Conservation (phyloP, 1,140 invertebrate species). For the Phortica variegata region DNA sequence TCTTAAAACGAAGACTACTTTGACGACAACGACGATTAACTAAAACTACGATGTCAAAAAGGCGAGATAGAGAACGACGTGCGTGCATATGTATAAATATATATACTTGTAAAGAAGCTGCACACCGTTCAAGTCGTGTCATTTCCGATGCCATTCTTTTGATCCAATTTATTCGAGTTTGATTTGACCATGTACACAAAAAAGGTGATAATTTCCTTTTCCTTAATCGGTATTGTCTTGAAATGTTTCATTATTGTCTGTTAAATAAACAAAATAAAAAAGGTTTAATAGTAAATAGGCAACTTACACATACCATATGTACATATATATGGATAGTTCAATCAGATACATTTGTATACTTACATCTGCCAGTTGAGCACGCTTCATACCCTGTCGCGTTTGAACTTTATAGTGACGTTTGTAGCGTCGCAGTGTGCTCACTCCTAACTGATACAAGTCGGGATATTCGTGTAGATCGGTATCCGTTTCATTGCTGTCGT, state of each 20-base stretch:
- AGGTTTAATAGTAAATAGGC: not conserved
- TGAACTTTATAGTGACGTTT: constrained; percentile 92
- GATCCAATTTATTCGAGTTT: constrained; percentile 88
- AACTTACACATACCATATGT: not conserved
- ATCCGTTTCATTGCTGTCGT: constrained; percentile 85
- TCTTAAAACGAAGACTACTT: no score
- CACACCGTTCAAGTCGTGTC: constrained; percentile 44
- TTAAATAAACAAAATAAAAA: not conserved
- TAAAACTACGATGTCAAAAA: no score
- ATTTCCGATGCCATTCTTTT: constrained; percentile 71
- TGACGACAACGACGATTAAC: no score
- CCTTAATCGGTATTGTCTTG: constrained; percentile 87
- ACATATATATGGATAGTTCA: not conserved
- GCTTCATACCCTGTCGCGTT: constrained; percentile 87
- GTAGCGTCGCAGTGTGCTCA: constrained; percentile 88
- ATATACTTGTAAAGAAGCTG: no score
- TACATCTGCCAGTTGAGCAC: constrained; percentile 94
- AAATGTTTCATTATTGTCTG: constrained; percentile 93
- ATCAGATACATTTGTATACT: no score
- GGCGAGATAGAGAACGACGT: no score
- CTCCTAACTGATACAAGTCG: constrained; percentile 88
- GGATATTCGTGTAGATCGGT: constrained; percentile 84
- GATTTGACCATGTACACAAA: constrained; percentile 97
- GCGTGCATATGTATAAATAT: no score
- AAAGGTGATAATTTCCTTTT: constrained; percentile 93